Evolutionary conservation across 2,888 invertebrate genomes (phyloP), one percentile per base, ranked within the genome.

Genomic region (Allolobophora icterica): DNA sequence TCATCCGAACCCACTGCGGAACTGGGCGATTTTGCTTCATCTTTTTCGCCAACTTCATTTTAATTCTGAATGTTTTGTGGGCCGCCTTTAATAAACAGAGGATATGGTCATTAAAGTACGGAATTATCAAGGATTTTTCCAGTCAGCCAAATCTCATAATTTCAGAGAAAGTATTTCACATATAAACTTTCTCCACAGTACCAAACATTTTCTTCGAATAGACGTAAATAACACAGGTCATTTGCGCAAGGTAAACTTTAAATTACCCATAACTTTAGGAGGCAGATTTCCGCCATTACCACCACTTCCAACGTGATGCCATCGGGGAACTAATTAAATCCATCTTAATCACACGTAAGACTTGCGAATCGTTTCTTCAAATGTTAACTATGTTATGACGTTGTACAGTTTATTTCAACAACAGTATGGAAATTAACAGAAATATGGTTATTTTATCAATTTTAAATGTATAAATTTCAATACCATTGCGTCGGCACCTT

Each of bases 1-100:
- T 97, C 97, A 99, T 98, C 96, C 99, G 97, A 93, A 99, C 98
- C 99, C 99, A 99, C 96, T 99, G 99, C 34, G 99, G 99, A 95
- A 99, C 98, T 35, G 99, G 99, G 94, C 99, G 96, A 96, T 99
- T 99, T 96, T 99, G 99, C 96, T 99, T 99, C 94, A 98, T 96
- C 96, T 99, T 99, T 96, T 99, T 99, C 58, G 99, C 99, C 95
- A 99, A 97, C 96, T 98, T 99, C 94, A 98, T 97, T 97, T 99
- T 99, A 95, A 99, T 98, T 95, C 98, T 97, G 96, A 99, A 99
- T 93, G 99, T 98, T 96, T 99, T 99, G 96, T 99, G 99, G 94
- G 99, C 98, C 95, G 98, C 98, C 99, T 87, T 24, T 15, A 84
- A 38, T 24, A 87, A 87, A 87, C 1, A 17, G 21, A 15, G 15